Conservation (phyloP, 2,888 invertebrate genomes). For the Ennomos erosarius region DNA sequence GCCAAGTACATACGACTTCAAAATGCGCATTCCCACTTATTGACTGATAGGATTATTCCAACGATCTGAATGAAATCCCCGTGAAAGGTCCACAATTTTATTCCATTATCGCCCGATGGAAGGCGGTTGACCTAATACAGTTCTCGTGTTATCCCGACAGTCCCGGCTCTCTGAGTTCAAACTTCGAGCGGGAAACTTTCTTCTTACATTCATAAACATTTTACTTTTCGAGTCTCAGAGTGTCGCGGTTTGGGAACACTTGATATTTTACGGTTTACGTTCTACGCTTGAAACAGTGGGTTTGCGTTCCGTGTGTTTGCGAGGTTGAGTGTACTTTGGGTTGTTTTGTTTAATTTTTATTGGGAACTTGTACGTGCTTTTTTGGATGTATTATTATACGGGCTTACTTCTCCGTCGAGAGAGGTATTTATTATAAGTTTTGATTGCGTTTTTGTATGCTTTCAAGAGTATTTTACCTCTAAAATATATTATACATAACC, state of each 20-base stretch:
- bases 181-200: conserved; percentile 68
- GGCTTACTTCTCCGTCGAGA: too few relatives aligned
- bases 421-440: too few relatives aligned
- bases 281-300: conserved; percentile 47
- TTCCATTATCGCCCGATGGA: conserved; percentile 65
- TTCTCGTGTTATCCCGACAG: conserved; percentile 76
- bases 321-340: conserved; percentile 28
- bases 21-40: conserved; percentile 26
- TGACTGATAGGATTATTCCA: conserved; percentile 40
- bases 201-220: conserved; percentile 79
- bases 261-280: conserved; percentile 64
- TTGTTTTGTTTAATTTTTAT: conserved; percentile 35
- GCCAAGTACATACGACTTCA: conserved; percentile 1
- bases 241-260: conserved; percentile 53
- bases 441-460: too few relatives aligned
- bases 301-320: conserved; percentile 36
- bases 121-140: conserved; percentile 74
- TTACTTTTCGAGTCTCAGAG: conserved; percentile 63
- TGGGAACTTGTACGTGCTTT: conserved; percentile 18
- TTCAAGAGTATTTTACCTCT: too few relatives aligned
- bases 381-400: conserved; percentile 4
- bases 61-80: conserved; percentile 54
- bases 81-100: conserved; percentile 67
- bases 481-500: too few relatives aligned
- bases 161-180: conserved; percentile 55